Conservation (phyloP, 2,888 invertebrate genomes). For the Tetropium fuscum region DNA sequence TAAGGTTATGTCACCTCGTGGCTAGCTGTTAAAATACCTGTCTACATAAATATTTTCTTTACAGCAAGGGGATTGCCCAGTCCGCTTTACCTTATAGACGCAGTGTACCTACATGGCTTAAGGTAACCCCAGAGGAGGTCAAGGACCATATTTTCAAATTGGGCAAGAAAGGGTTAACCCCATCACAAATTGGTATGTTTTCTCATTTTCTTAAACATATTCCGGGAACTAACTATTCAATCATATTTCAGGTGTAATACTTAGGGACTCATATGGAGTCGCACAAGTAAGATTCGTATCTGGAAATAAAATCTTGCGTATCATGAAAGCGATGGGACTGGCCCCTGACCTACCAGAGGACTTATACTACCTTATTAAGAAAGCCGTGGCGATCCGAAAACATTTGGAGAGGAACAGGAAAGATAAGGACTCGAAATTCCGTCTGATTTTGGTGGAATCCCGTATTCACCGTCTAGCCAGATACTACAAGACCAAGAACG, state of each 20-base stretch:
- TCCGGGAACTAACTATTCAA: no score
- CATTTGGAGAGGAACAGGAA: constrained; percentile 98
- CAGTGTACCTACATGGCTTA: constrained; percentile 99
- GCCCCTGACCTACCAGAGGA: constrained; percentile 99
- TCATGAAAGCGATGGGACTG: constrained; percentile 97
- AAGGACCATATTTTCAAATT: constrained; percentile 98
- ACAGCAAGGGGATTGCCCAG: constrained; percentile 99
- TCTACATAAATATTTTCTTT: constrained; percentile 65
- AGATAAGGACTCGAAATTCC: constrained; percentile 99
- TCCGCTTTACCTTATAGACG: constrained; percentile 98
- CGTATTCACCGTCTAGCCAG: constrained; percentile 98
- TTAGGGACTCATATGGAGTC: constrained; percentile 98
- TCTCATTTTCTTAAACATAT: constrained; percentile 1
- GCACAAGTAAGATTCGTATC: constrained; percentile 99
- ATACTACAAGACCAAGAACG: constrained; percentile 97
- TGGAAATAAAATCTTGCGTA: constrained; percentile 98
- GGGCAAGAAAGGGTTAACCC: constrained; percentile 98
- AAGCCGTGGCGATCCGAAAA: constrained; percentile 98
- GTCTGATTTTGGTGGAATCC: constrained; percentile 98
- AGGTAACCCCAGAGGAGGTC: constrained; percentile 96
- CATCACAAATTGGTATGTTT: constrained; percentile 96
- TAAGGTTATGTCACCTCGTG: constrained; percentile 59
- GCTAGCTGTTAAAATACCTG: constrained; percentile 33
- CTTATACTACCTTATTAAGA: constrained; percentile 98
- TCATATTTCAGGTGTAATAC: constrained; percentile 85